Evolutionary conservation across 2,113 vertebrate species (phyloP), one percentile per base, ranked within the genome.

Genomic region (Microtus pennsylvanicus): DNA sequence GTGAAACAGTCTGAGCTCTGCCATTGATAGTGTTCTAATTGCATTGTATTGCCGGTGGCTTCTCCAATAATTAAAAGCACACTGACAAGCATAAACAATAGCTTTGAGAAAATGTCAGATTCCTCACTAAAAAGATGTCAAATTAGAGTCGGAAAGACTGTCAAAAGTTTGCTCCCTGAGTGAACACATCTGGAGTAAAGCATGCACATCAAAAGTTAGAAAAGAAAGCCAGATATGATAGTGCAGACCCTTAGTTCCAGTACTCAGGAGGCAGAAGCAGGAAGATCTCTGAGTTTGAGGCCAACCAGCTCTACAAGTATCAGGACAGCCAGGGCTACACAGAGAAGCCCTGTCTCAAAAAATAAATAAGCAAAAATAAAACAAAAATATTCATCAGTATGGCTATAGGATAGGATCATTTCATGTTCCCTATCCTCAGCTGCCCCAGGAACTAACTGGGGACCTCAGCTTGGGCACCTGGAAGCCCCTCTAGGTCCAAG

Each of bases 21-120:
- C 87, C 94, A 94, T 92, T 95, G 87, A 80, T 75, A 87, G 96
- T 38, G 93, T 82, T 93, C 83, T 94, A 97, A 97, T 96, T 96
- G 85, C 63, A 91, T 91, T 94, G 90, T 78, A 89, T 94, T 95
- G 91, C 96, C 96, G 80, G 87, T 83, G 42, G 96, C 86, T 96
- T 97, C 89, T 96, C 89, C 78, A 70, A 80, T 97, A 97, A 97
- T 97, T 97, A 97, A 97, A 97, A 96, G 86, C 67, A 94, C 19
- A 33, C 77, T 87, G 93, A 89, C 91, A 95, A 90, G 85, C 96
- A 70, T 96, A 94, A 96, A 95, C 67, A 95, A 94, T 61, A 93
- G 69, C 90, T 91, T 87, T 90, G 82, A 97, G 74, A 94, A 96
- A 97, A 91, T 91, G 95, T 94, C 96, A 97, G 77, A 38, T 91